phyloP scores from a whole-genome alignment of 2,113 vertebrate species.

The Pseudopipra pipra region DNA sequence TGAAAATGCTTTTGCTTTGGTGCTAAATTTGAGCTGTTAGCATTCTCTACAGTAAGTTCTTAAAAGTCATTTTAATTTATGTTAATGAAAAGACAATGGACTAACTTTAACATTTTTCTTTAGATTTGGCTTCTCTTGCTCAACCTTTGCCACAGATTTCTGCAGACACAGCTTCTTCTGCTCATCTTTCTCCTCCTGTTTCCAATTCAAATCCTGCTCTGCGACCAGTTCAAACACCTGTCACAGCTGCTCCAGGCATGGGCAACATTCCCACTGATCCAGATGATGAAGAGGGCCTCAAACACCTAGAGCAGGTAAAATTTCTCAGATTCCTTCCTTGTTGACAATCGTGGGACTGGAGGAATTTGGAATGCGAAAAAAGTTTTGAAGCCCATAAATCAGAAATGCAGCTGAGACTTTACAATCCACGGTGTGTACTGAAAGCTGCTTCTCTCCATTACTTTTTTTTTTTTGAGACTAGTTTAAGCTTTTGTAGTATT shows the following conservation, averaged over 20 bases:
- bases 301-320: constrained; percentile 94
- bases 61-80: neutral
- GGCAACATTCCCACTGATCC: constrained; percentile 77
- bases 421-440: fast-evolving
- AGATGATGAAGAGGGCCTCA: constrained; percentile 96
- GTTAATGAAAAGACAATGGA: neutral
- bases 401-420: neutral
- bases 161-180: constrained; percentile 71
- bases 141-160: constrained; percentile 73
- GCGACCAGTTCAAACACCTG: constrained; percentile 64
- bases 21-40: neutral
- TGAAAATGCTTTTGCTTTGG: neutral
- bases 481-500: neutral
- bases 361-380: neutral
- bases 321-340: neutral
- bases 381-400: neutral
- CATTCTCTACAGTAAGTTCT: neutral
- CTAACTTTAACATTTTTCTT: constrained; percentile 23
- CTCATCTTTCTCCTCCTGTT: constrained; percentile 70
- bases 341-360: neutral
- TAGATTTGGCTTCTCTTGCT: constrained; percentile 79
- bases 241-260: constrained; percentile 78
- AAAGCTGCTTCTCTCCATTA: neutral
- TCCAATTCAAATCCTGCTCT: constrained; percentile 69
- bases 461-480: neutral